phyloP scores from a whole-genome alignment of 2,797 vertebrate genomes.

The Heteromormyrus szaboi region DNA sequence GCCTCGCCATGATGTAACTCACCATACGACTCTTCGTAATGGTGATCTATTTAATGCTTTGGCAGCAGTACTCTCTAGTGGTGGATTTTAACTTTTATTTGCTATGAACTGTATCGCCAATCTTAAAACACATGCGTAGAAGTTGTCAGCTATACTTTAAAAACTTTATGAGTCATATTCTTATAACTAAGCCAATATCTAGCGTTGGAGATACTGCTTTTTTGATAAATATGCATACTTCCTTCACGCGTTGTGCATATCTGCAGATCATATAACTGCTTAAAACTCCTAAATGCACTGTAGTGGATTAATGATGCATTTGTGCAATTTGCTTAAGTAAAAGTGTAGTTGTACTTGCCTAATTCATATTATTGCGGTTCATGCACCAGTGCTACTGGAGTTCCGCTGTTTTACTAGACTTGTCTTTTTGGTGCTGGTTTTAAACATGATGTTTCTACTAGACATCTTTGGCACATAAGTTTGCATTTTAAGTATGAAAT shows the following conservation, averaged over 20 bases:
- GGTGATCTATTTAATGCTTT: conserved; percentile 61
- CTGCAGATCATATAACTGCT: conserved; percentile 2
- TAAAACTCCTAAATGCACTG: conserved; percentile 7
- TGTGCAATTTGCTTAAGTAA: neutral
- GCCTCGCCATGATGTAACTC: conserved; percentile 26
- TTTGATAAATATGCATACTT: neutral
- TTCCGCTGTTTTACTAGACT: neutral
- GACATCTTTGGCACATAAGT: neutral
- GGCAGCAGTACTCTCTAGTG: conserved; percentile 24
- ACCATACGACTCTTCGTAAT: conserved; percentile 57
- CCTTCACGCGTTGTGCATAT: conserved; percentile 4
- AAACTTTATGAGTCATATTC: neutral
- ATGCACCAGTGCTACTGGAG: neutral
- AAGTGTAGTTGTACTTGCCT: neutral
- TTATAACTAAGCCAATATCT: neutral
- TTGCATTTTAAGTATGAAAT: conserved; percentile 4
- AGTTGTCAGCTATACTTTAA: neutral
- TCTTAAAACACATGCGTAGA: neutral
- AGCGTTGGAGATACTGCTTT: neutral
- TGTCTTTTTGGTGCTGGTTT: conserved; percentile 9
- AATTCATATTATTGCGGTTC: neutral
- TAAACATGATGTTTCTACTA: neutral
- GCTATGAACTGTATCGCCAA: neutral
- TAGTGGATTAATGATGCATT: neutral
- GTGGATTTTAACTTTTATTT: conserved; percentile 27